A percentile compares a stretch with the other conserved stretches of the same genome.
Evolutionary conservation across 53 echinoderm and acorn worm species (phyloP).

Genomic region (Paracentrotus lividus): DNA sequence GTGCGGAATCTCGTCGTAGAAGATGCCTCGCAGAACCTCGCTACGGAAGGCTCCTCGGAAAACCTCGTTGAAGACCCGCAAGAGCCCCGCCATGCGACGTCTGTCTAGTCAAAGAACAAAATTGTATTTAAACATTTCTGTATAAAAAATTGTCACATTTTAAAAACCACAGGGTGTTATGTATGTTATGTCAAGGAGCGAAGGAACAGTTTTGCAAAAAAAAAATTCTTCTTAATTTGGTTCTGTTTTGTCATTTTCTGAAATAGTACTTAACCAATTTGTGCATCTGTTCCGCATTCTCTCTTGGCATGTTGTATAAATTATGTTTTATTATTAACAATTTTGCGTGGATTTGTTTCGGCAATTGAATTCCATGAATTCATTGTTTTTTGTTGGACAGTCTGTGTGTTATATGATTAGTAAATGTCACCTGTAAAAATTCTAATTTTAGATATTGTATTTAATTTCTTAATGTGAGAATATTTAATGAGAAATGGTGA

Average conservation of each 20-base stretch:
- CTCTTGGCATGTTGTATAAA: constrained; percentile 12
- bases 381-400: neutral
- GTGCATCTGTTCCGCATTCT: neutral
- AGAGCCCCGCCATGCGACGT: constrained; percentile 30
- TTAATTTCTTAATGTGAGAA: neutral
- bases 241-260: constrained; percentile 51
- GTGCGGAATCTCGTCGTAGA: constrained; percentile 15
- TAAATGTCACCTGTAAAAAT: neutral
- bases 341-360: neutral
- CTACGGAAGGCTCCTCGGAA: neutral
- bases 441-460: neutral
- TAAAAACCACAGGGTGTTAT: constrained; percentile 62
- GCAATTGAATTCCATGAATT: constrained; percentile 16
- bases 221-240: neutral
- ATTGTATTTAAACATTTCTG: constrained; percentile 27
- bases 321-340: neutral
- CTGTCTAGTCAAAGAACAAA: constrained; percentile 30
- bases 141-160: constrained; percentile 18
- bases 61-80: constrained; percentile 3
- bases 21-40: neutral
- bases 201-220: constrained; percentile 8
- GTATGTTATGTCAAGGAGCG: neutral
- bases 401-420: neutral
- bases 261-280: constrained; percentile 63
- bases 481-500: neutral